Conservation (phyloP, 2,113 vertebrate species). For the Ophthalmolycus amberensis region DNA sequence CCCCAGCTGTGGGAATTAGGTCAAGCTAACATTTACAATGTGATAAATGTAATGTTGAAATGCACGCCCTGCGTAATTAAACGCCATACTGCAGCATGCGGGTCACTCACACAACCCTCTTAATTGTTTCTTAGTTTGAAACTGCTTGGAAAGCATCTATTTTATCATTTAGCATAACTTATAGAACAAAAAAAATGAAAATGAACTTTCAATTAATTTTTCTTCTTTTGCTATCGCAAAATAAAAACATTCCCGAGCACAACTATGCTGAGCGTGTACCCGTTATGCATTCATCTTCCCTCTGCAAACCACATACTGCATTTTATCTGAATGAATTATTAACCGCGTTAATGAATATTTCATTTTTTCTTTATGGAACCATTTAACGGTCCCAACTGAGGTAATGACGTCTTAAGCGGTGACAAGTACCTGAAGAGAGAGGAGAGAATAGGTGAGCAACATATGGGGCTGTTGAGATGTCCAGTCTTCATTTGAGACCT, state of each 20-base stretch:
- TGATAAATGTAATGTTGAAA: conserved; percentile 63
- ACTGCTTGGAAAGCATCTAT: conserved; percentile 77
- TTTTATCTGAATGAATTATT: conserved; percentile 82
- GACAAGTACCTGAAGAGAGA: conserved; percentile 47
- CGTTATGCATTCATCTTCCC: conserved; percentile 75
- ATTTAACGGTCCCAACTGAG: conserved; percentile 74
- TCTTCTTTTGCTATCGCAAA: conserved; percentile 72
- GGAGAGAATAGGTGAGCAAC: conserved; percentile 12
- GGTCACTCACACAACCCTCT: conserved; percentile 47
- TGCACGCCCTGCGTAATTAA: conserved; percentile 67
- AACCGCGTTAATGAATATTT: conserved; percentile 81
- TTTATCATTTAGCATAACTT: conserved; percentile 78
- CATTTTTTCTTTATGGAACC: conserved; percentile 75
- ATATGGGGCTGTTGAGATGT: not conserved
- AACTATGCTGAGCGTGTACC: conserved; percentile 79
- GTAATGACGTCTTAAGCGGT: conserved; percentile 74
- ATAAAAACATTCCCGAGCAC: conserved; percentile 73
- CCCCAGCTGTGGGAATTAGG: conserved; percentile 67
- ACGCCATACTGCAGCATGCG: conserved; percentile 52
- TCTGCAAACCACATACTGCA: conserved; percentile 71
- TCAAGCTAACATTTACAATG: conserved; percentile 62
- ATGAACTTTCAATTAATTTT: conserved; percentile 79
- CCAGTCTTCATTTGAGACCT: not conserved
- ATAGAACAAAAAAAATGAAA: conserved; percentile 67
- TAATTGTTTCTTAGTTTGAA: conserved; percentile 72